A percentile compares a stretch with the other conserved stretches of the same genome.
Conservation (phyloP, 2,888 invertebrate species). For the Pristionchus entomophagus region DNA sequence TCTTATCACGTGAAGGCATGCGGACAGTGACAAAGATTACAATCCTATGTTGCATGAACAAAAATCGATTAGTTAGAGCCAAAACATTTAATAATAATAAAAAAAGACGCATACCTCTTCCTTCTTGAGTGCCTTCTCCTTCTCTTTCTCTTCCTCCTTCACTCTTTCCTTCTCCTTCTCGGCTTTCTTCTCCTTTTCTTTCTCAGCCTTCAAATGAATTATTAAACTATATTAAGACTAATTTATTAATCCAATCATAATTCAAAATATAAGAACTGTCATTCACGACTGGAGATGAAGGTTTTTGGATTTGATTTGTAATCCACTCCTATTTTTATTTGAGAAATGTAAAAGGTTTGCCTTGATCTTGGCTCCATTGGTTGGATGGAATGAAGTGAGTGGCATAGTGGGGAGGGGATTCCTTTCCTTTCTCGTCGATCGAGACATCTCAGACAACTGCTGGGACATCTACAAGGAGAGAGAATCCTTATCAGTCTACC, state of each 20-base stretch:
- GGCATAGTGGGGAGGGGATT: not conserved
- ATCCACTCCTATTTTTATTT: no score
- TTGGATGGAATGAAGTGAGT: constrained; percentile 35
- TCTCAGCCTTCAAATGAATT: not conserved
- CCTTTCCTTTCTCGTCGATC: not conserved
- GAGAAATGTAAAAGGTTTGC: no score
- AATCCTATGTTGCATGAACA: no score
- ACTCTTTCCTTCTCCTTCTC: constrained; percentile 23
- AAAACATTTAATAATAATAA: not conserved
- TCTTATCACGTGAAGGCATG: not conserved
- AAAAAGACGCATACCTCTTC: not conserved
- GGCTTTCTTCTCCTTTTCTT: constrained; percentile 8
- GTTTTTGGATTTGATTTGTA: no score
- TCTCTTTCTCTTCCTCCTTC: constrained; percentile 11
- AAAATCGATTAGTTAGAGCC: no score
- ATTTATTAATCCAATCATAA: not conserved
- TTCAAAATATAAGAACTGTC: not conserved
- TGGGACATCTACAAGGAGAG: constrained; percentile 9
- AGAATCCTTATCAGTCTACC: not conserved
- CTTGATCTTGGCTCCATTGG: constrained; percentile 15
- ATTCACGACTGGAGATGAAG: not conserved
- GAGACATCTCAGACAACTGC: constrained; percentile 35
- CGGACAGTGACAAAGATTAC: no score
- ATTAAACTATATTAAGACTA: not conserved
- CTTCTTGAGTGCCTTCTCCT: not conserved